Conservation (phyloP, 2,888 invertebrate species). For the Girardia tigrina region DNA sequence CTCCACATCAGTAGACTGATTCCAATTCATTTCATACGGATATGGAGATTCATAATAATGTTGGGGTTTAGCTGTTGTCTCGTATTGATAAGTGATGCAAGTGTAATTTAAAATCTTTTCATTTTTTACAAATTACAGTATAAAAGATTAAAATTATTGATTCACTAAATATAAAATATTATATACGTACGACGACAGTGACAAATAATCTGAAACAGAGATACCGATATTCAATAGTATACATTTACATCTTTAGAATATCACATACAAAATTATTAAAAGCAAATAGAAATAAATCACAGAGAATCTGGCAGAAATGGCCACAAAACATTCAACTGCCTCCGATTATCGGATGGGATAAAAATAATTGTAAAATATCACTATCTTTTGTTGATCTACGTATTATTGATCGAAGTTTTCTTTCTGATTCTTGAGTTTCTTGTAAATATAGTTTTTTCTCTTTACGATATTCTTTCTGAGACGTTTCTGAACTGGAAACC, state of each 20-base stretch:
- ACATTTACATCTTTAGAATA: neutral
- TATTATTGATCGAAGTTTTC: neutral
- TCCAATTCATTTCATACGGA: too few species aligned
- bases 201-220: too few species aligned
- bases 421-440: slow-evolving; percentile 18
- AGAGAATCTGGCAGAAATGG: neutral
- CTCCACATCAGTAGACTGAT: too few species aligned
- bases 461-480: neutral
- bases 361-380: slow-evolving; percentile 17
- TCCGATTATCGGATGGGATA: slow-evolving; percentile 1
- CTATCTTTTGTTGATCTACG: neutral
- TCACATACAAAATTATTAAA: neutral
- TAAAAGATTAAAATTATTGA: too few species aligned
- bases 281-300: neutral
- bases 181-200: too few species aligned
- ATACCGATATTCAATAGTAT: too few species aligned
- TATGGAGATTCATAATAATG: too few species aligned
- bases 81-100: too few species aligned
- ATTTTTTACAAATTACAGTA: too few species aligned
- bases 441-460: neutral
- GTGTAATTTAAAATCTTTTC: too few species aligned
- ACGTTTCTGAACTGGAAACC: neutral
- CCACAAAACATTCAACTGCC: neutral
- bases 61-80: too few species aligned
- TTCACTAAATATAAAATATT: too few species aligned